These are phyloP conservation scores for Fistularia tabacaria DNA, from an alignment of 2,797 vertebrate species.

Conservation along the genomic window DNA sequence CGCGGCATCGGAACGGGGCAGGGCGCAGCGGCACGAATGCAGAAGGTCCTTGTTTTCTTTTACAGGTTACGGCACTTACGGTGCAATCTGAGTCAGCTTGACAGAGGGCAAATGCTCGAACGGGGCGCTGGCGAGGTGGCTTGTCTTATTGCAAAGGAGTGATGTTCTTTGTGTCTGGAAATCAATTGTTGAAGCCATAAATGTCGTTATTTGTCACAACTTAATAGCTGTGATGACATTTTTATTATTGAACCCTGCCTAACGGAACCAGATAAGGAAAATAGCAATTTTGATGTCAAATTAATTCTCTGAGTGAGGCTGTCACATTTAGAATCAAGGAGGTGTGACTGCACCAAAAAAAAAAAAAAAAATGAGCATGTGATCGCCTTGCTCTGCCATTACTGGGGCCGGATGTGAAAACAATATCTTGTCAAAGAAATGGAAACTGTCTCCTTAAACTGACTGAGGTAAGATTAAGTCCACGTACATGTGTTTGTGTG, in stretches of 20 bases:
- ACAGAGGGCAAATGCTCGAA: conserved; percentile 1
- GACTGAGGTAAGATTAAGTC: conserved; percentile 52
- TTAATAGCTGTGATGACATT: conserved; percentile 59
- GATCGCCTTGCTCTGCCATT: conserved; percentile 15
- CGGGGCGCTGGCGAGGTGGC: conserved; percentile 3
- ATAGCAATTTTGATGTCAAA: conserved; percentile 54
- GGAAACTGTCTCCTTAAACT: conserved; percentile 65
- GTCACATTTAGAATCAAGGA: conserved; percentile 30
- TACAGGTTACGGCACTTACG: neutral
- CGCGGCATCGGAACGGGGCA: too few relatives aligned
- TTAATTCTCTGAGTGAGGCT: conserved; percentile 41
- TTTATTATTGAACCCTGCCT: conserved; percentile 68
- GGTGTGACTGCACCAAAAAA: conserved; percentile 23
- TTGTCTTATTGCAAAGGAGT: conserved; percentile 37
- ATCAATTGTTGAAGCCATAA: conserved; percentile 58
- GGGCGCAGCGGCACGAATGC: neutral
- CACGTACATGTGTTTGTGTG: conserved; percentile 7
- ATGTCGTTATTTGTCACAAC: conserved; percentile 57
- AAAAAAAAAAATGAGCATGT: conserved; percentile 27
- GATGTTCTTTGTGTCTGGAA: conserved; percentile 50
- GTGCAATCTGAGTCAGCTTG: neutral
- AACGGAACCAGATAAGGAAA: conserved; percentile 66
- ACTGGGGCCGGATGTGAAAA: conserved; percentile 42
- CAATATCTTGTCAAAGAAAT: conserved; percentile 39
- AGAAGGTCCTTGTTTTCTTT: neutral